Evolutionary conservation across 1,140 invertebrate genomes (phyloP).

Genomic region (Plodia interpunctella): DNA sequence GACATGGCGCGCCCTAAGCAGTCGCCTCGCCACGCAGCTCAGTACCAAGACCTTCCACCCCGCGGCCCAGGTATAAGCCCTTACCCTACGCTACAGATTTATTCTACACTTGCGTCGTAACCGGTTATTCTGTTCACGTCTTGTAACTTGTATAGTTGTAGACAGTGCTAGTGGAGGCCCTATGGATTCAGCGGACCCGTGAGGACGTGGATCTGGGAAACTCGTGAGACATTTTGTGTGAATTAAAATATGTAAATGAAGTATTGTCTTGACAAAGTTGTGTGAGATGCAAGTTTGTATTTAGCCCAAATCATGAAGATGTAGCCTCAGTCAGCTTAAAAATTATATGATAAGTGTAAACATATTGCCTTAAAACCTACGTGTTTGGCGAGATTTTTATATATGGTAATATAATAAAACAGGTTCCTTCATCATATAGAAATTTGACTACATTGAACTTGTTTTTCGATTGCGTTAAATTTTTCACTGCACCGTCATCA

Average conservation of each 20-base stretch:
- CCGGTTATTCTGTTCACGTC: neutral
- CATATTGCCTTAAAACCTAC: neutral
- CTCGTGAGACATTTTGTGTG: neutral
- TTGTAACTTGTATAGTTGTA: neutral
- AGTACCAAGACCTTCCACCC: conserved; percentile 57
- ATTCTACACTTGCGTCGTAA: neutral
- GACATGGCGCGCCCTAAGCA: conserved; percentile 65
- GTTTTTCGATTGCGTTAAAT: neutral
- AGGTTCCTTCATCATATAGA: neutral
- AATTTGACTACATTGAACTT: neutral
- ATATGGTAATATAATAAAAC: neutral
- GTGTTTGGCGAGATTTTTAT: neutral
- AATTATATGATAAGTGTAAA: neutral
- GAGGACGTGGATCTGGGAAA: conserved; percentile 14
- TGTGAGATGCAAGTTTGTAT: neutral
- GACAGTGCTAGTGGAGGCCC: neutral
- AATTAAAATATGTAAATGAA: neutral
- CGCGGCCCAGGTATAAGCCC: conserved; percentile 63
- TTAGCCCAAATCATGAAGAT: neutral
- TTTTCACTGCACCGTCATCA: neutral
- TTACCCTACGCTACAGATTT: neutral
- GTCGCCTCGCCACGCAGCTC: conserved; percentile 60
- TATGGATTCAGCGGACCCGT: conserved; percentile 1
- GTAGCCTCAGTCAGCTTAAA: neutral
- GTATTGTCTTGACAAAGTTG: neutral